Evolutionary conservation across 2,113 vertebrate genomes (phyloP), one percentile per base, ranked within the genome.

Genomic region (Alethe castanea): DNA sequence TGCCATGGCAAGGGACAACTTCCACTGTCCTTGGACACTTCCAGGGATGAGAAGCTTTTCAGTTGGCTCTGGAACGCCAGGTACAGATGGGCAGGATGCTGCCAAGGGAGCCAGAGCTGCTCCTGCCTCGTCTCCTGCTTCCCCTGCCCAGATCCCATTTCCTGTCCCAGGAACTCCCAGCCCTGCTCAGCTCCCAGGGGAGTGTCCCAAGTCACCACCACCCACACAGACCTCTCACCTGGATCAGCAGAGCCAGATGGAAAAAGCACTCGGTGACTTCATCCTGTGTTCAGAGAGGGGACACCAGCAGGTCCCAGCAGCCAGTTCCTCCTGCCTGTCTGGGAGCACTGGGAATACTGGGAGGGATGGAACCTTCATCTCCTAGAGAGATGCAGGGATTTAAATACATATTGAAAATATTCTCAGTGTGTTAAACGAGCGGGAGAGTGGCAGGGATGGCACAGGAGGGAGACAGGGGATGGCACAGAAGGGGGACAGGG

Each of bases 401-500:
- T 88, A 78, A 92, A 96, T 9, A 76, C 15, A 50, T 36, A 79
- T 38, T 81, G 85, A 57, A 92, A 96, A 86, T n/a, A 47, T 44
- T 76, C 72, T 53, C 48, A 17, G 62, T 9, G 26, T 2, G 1
- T 93, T 81, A 84, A 81, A 81, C 18, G 38, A 33, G 44, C 54
- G 11, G 92, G 52, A 74, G 59, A 38, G 71, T 0, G 14, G 26
- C 35, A 66, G 61, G 50, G 64, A 57, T 42, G 60, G 42, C 50
- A 22, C 22, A 31, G 36, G 36, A 4, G 12, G 6, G n/a, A 19
- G 22, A 9, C 33, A 40, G 4, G n/a, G 13, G n/a, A 15, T 26
- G 29, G 42, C 53, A 23, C 24, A 8, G n/a, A 28, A 26, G 12
- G 16, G 70, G 22, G 12, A 19, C 23, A 54, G 15, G 19, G 15